Evolutionary conservation across 2,888 invertebrate species (phyloP), one percentile per base, ranked within the genome.

Genomic region (Lepidonotus clava): DNA sequence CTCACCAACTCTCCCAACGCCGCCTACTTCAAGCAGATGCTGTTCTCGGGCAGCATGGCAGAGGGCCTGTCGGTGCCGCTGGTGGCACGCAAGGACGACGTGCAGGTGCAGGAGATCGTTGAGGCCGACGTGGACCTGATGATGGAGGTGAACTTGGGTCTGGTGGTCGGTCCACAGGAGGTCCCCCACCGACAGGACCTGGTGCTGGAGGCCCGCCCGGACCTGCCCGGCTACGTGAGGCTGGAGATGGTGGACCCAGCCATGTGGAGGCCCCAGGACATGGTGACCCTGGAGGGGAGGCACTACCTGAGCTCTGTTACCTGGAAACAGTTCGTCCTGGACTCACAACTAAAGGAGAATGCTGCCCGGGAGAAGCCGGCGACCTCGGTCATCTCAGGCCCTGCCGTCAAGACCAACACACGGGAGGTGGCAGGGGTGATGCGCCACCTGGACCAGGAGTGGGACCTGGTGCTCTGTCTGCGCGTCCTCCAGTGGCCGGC

Each of bases 1-100:
- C 32, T 71, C 6, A 32, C 56, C 11, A 21, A 4, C n/a, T n/a
- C n/a, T 51, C 51, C 11, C 51, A 51, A 21, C 51, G 21, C 51
- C 51, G 21, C 51, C 51, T 51, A 51, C 21, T 14, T 11, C 21
- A 21, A 51, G 51, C 11, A 14, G 51, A 51, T 51, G 14, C 71
- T 71, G 4, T 71, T 5, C n/a, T 40, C 76, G 4, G 76, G 76
- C 5, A 76, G 76, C 24, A 40, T n/a, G 2, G 14, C 24, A 40
- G 76, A 76, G 38, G 76, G 76, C 21, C 36, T 76, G 14, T n/a
- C 18, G 36, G 76, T 76, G 6, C 76, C 76, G 21, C 14, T 76
- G 6, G 76, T 38, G 36, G 18, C 24, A 18, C 76, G n/a, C 1
- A 40, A 40, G 38, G 38, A 40, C n/a, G 38, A 21, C 18, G 18